phyloP scores from a whole-genome alignment of 2,888 invertebrate species.

The Nemotelus nigrinus region DNA sequence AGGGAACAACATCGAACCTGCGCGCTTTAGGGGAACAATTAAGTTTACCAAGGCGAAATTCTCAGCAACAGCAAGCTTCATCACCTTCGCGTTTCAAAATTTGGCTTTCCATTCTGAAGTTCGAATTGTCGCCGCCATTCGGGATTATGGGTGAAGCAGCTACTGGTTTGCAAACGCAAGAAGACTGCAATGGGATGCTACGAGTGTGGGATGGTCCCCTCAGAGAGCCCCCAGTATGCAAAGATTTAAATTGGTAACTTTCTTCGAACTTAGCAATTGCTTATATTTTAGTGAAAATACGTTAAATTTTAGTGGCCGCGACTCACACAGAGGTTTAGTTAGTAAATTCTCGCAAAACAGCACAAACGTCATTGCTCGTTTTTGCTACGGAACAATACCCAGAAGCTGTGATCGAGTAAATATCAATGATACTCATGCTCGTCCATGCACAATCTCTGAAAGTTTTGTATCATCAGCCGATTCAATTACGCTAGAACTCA shows the following conservation, averaged over 20 bases:
- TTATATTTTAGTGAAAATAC: not conserved
- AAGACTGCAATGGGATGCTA: constrained; percentile 83
- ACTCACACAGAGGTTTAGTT: constrained; percentile 57
- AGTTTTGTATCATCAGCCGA: constrained; percentile 86
- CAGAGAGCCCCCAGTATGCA: constrained; percentile 79
- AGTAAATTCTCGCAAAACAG: constrained; percentile 72
- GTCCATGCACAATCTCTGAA: constrained; percentile 83
- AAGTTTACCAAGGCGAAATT: constrained; percentile 68
- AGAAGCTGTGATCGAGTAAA: constrained; percentile 85
- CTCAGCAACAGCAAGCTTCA: constrained; percentile 65
- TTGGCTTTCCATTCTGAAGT: constrained; percentile 88
- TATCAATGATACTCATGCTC: constrained; percentile 68
- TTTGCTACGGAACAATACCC: constrained; percentile 84
- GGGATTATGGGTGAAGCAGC: constrained; percentile 62
- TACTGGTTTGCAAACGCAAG: constrained; percentile 68
- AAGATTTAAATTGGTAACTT: constrained; percentile 83
- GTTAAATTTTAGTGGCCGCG: constrained; percentile 60
- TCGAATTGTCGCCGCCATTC: constrained; percentile 79
- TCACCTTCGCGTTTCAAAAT: constrained; percentile 78
- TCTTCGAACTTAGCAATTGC: not conserved
- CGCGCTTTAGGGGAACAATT: constrained; percentile 67
- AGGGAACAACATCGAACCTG: constrained; percentile 69
- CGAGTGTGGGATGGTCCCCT: constrained; percentile 89
- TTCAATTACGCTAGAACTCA: constrained; percentile 81
- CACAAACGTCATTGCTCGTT: constrained; percentile 81